Evolutionary conservation across 2,888 invertebrate genomes (phyloP).

Genomic region (Adineta ricciae): DNA sequence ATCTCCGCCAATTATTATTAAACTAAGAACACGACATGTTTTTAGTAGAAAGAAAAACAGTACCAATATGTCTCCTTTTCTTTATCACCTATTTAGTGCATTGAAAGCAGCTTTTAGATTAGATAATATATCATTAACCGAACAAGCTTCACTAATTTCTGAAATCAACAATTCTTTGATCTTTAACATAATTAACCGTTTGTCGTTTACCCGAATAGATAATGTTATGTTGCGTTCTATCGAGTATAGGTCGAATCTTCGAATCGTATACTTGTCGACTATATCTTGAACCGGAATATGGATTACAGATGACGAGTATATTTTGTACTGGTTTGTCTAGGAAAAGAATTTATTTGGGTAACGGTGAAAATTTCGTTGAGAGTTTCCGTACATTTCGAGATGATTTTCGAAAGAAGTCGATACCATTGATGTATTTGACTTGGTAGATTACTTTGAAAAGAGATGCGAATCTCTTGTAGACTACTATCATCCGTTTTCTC

Average conservation of each 20-base stretch:
- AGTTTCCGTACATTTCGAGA: neutral
- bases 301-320: constrained; percentile 28
- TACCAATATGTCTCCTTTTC: no score
- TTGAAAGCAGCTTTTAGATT: neutral
- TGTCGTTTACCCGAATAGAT: neutral
- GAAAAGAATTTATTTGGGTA: neutral
- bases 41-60: no score
- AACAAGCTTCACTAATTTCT: neutral
- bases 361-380: neutral
- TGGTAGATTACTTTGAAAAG: neutral
- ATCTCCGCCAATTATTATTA: constrained; percentile 9
- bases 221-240: neutral
- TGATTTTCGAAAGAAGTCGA: neutral
- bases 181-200: neutral
- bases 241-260: constrained; percentile 17
- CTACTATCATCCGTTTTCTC: neutral
- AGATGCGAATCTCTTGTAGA: neutral
- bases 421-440: constrained; percentile 13
- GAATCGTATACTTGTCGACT: constrained; percentile 25
- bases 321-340: neutral
- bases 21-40: neutral
- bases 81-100: neutral
- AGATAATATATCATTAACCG: neutral
- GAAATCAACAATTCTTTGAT: neutral
- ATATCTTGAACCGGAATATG: constrained; percentile 23